Percentiles rank a stretch among this genome's conserved stretches.
phyloP scores from a whole-genome alignment of 64 coral and sea anemone genomes.

The Astreopora myriophthalma region DNA sequence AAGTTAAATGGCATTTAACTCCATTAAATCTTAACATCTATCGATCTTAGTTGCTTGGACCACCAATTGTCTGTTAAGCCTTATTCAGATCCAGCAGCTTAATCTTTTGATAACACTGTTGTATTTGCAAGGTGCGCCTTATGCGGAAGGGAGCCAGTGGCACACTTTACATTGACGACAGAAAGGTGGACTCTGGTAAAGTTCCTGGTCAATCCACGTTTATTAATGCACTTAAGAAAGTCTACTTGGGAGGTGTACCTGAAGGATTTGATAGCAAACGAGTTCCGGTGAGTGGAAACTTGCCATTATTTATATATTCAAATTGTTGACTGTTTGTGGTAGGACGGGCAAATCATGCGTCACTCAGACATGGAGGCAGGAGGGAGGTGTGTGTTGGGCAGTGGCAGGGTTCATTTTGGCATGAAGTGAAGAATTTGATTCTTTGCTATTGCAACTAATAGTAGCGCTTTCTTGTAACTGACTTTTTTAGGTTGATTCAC shows the following conservation, averaged over 20 bases:
- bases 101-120: background rate
- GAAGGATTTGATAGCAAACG: conserved; percentile 21
- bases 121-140: background rate
- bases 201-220: background rate
- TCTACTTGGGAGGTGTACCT: conserved; percentile 52
- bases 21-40: too few species aligned
- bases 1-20: too few species aligned
- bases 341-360: too few species aligned
- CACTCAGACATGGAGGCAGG: too few species aligned
- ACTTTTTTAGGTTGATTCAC: background rate
- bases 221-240: conserved; percentile 15
- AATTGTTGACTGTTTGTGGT: background rate
- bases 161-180: conserved; percentile 18
- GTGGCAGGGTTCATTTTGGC: too few species aligned
- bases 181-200: background rate
- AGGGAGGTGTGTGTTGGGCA: too few species aligned
- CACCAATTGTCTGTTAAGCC: too few species aligned
- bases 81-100: too few species aligned
- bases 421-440: too few species aligned
- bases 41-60: too few species aligned
- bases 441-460: background rate
- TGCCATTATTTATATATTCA: background rate
- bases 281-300: conserved; percentile 25
- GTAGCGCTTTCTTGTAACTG: background rate
- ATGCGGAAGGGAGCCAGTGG: background rate